Conservation (phyloP, 2,797 vertebrate genomes). For the Chiloscyllium punctatum region DNA sequence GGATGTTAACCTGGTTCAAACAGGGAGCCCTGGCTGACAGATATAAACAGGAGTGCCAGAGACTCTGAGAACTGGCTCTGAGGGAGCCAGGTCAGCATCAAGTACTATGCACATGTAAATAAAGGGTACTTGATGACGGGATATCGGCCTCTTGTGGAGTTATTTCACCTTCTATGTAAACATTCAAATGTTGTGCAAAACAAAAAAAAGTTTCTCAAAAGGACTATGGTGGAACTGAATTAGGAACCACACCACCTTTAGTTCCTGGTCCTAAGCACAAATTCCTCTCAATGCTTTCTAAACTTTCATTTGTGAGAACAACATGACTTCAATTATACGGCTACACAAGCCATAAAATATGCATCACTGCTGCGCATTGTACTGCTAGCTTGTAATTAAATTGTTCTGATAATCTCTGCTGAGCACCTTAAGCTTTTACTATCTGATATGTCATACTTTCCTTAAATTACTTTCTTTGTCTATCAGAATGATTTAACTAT, state of each 20-base stretch:
- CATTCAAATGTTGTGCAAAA: neutral
- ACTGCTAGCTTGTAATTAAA: conserved; percentile 17
- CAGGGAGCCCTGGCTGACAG: too few relatives aligned
- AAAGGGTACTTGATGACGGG: too few relatives aligned
- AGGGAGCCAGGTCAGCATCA: too few relatives aligned
- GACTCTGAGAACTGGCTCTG: too few relatives aligned
- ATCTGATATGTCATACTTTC: neutral
- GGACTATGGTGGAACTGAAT: neutral
- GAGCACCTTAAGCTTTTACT: neutral
- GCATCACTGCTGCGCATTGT: neutral
- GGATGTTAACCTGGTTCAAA: too few relatives aligned
- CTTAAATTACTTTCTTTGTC: neutral
- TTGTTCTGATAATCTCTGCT: neutral
- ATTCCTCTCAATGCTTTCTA: neutral
- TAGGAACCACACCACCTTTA: neutral
- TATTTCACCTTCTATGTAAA: neutral
- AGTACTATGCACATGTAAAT: too few relatives aligned
- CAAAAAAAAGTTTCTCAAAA: neutral
- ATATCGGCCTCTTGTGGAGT: too few relatives aligned
- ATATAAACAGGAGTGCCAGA: too few relatives aligned
- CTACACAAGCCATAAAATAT: neutral
- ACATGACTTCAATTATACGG: neutral
- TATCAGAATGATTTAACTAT: neutral
- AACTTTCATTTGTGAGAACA: neutral
- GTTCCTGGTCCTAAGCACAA: neutral